These are phyloP conservation scores for Peucedramus taeniatus DNA, from an alignment of 2,113 vertebrate species.

Conservation along the genomic window DNA sequence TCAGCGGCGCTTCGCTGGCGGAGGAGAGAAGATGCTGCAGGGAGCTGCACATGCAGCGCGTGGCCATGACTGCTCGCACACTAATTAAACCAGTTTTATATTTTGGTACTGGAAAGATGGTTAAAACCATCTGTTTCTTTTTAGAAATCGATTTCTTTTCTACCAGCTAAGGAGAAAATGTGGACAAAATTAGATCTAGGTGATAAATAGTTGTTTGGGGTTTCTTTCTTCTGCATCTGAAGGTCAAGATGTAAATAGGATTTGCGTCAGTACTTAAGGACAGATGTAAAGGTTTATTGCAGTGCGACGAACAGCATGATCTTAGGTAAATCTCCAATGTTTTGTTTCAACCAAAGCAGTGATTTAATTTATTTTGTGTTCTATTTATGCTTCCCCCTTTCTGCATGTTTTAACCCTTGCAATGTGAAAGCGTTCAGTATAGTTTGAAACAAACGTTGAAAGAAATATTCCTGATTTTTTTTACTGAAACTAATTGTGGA, in stretches of 20 bases:
- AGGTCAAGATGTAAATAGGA: background rate
- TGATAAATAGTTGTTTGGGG: conserved; percentile 28
- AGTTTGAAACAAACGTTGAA: background rate
- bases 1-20: background rate
- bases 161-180: background rate
- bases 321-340: conserved; percentile 4
- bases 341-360: background rate
- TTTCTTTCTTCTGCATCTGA: background rate
- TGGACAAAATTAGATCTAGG: conserved; percentile 42
- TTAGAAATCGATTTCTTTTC: background rate
- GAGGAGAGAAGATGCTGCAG: background rate
- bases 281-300: conserved; percentile 46
- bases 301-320: background rate
- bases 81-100: conserved; percentile 35
- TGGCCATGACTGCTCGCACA: background rate
- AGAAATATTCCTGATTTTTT: background rate
- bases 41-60: background rate
- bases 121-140: conserved; percentile 51
- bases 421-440: background rate
- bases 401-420: conserved; percentile 7
- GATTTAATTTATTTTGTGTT: background rate
- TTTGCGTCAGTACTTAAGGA: conserved; percentile 33
- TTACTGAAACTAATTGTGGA: conserved; percentile 8
- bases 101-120: background rate
- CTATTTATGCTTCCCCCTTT: background rate